Evolutionary conservation across 2,797 vertebrate genomes (phyloP), one percentile per base, ranked within the genome.

Genomic region (Heliangelus exortis): DNA sequence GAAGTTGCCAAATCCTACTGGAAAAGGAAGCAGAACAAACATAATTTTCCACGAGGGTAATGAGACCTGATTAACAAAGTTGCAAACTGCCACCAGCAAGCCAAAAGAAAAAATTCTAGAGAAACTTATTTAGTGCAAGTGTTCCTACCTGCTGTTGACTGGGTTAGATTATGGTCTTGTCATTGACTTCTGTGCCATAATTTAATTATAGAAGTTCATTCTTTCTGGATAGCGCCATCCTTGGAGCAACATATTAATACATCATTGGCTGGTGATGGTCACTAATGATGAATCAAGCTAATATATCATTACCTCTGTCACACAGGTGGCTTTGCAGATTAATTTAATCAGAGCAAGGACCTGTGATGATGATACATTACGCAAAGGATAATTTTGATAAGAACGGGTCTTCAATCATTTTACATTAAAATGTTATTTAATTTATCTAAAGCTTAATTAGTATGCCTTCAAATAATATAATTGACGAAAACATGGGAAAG

Each of bases 261-360:
- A 96, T 97, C 96, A 97, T 91, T 23, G 43, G 41, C 34, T 96
- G 89, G 88, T 96, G 96, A 96, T 96, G 90, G 93, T 93, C 96
- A 93, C 78, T 96, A 96, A 96, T 96, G 94, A 97, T 97, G 92
- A 96, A 97, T 97, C 92, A 95, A 89, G 92, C 79, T 92, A 96
- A 96, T 97, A 80, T 78, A 97, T 97, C 96, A 97, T 97, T 96
- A 96, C n/a, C 73, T 89, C 58, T 97, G 96, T 96, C 94, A 96
- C 82, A 91, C 91, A 96, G 95, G 96, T 98, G 96, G 88, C 91
- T 97, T 96, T 96, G 91, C 58, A 97, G 95, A 98, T 97, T 97
- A 96, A 97, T 97, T 97, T 95, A 53, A 90, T 94, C 13, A 8
- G 84, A 90, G 92, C 87, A 94, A 65, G 10, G 66, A 93, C 85